phyloP scores from a whole-genome alignment of 2,888 invertebrate genomes.

The Sphaeridia pumilis region DNA sequence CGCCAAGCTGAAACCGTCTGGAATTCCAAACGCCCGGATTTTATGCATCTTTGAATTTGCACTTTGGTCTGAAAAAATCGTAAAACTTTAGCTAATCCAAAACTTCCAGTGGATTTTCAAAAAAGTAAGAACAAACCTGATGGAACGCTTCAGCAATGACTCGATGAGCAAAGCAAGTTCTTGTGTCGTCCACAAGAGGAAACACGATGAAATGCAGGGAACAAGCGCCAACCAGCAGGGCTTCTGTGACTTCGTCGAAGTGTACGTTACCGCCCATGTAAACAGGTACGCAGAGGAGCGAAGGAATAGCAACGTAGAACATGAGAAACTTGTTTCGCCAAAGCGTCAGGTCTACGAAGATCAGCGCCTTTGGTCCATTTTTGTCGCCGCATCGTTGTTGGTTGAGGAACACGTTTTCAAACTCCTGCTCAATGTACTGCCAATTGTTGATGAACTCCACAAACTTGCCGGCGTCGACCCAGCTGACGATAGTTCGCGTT shows the following conservation, averaged over 20 bases:
- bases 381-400: not conserved
- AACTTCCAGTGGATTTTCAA: not conserved
- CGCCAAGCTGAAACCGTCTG: constrained; percentile 5
- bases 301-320: not conserved
- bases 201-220: constrained; percentile 1
- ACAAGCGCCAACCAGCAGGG: not conserved
- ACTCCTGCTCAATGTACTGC: not conserved
- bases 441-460: constrained; percentile 2
- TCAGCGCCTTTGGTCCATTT: not conserved
- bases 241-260: not conserved
- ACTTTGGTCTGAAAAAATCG: not conserved
- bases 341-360: not conserved
- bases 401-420: not conserved
- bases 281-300: not conserved
- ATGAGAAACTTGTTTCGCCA: constrained; percentile 1
- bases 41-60: not conserved
- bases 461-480: not conserved
- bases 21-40: not conserved
- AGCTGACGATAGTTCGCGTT: not conserved
- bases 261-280: constrained; percentile 3
- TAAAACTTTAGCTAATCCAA: not conserved
- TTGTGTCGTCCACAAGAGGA: not conserved
- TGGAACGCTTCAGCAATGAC: not conserved
- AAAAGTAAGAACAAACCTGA: not conserved
- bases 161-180: not conserved